Conservation (phyloP, 2,113 vertebrate species). For the Cottus gobio region DNA sequence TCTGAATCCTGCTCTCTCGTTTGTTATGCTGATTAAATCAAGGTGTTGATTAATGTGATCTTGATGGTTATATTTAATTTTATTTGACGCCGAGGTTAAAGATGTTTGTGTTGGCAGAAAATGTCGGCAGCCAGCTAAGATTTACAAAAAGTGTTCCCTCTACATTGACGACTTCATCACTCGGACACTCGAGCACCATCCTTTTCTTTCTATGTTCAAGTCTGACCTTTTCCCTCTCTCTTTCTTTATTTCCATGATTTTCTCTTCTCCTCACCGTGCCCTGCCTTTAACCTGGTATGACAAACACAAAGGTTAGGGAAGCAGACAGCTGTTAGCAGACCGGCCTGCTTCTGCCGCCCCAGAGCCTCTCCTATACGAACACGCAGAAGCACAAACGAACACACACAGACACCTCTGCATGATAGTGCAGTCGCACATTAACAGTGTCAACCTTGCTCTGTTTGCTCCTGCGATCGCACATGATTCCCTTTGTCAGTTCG, state of each 20-base stretch:
- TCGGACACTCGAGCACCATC: slow-evolving; percentile 10
- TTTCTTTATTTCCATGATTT: slow-evolving; percentile 9
- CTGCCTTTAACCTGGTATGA: slow-evolving; percentile 66
- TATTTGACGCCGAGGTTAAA: not conserved
- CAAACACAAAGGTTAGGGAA: slow-evolving; percentile 66
- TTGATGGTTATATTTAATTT: not conserved
- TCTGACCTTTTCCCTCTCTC: slow-evolving; percentile 42
- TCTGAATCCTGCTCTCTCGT: not conserved
- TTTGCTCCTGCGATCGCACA: slow-evolving; percentile 43
- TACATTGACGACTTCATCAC: not conserved
- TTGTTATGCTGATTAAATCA: not conserved
- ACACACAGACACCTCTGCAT: slow-evolving; percentile 34
- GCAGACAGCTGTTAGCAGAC: slow-evolving; percentile 62
- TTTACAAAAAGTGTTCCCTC: not conserved
- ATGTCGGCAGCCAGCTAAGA: not conserved
- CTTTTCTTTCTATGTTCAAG: slow-evolving; percentile 25
- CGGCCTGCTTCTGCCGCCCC: slow-evolving; percentile 33
- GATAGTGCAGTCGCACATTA: slow-evolving; percentile 61
- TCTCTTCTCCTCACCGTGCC: slow-evolving; percentile 23
- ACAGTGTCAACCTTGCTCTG: slow-evolving; percentile 50
- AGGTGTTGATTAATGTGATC: slow-evolving; percentile 22
- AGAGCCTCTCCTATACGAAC: slow-evolving; percentile 14
- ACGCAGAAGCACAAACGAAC: not conserved
- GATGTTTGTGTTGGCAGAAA: not conserved
- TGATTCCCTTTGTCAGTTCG: slow-evolving; percentile 74